These are phyloP conservation scores for Megathymus violae DNA, from an alignment of 1,140 invertebrate species.

Conservation along the genomic window DNA sequence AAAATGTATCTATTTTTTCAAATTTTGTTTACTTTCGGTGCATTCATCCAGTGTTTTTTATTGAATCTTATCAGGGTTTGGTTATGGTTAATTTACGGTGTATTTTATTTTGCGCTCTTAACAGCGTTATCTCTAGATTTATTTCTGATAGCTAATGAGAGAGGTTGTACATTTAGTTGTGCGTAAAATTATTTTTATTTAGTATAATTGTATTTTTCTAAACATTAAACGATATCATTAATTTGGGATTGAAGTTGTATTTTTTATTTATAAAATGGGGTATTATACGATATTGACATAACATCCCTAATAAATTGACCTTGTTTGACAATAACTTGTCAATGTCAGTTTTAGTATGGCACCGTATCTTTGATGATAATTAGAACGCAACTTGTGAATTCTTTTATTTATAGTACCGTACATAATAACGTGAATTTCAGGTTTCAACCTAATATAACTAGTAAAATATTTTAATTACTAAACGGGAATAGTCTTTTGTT, in stretches of 20 bases:
- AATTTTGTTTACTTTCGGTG: constrained; percentile 78
- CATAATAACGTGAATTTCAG: too few species aligned
- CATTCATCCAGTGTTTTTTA: constrained; percentile 76
- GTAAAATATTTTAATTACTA: too few species aligned
- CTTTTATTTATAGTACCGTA: too few species aligned
- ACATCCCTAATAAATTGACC: too few species aligned
- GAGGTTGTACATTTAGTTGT: constrained; percentile 77
- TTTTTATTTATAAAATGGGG: background rate
- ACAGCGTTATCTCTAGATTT: constrained; percentile 67
- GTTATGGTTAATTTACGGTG: constrained; percentile 74
- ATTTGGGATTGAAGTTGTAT: background rate
- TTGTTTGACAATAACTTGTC: constrained; percentile 2
- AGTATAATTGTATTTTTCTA: background rate
- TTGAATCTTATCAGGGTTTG: constrained; percentile 70
- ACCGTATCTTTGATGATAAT: too few species aligned
- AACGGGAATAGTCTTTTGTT: too few species aligned
- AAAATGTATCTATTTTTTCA: constrained; percentile 80
- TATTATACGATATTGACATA: too few species aligned
- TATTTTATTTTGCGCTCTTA: constrained; percentile 70
- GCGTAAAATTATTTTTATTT: constrained; percentile 47
- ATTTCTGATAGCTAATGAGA: constrained; percentile 75
- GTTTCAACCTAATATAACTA: too few species aligned
- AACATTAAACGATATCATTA: constrained; percentile 1
- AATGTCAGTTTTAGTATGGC: background rate
- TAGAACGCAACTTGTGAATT: too few species aligned